Percentiles rank a stretch among this genome's conserved stretches.
These are phyloP conservation scores for Drosophila miranda DNA, from an alignment of 1,140 invertebrate species.

Conservation along the genomic window DNA sequence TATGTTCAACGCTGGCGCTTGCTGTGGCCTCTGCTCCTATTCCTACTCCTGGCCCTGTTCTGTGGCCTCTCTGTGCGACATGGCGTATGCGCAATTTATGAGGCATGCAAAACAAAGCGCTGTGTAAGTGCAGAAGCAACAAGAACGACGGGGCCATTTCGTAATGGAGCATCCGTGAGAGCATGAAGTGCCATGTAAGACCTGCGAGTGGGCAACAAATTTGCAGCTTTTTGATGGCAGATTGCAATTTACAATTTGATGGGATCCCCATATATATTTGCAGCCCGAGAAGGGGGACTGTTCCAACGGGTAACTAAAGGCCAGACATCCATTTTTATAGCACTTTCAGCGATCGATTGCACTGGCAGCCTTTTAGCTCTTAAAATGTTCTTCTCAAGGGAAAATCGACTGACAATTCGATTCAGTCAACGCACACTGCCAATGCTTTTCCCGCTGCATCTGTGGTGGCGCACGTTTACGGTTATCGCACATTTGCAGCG, in stretches of 20 bases:
- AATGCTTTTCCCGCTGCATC: neutral
- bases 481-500: slow-evolving; percentile 68
- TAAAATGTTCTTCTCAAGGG: slow-evolving; percentile 12
- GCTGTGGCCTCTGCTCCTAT: slow-evolving; percentile 1
- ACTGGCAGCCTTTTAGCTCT: slow-evolving; percentile 6
- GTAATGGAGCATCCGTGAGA: slow-evolving; percentile 28
- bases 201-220: slow-evolving; percentile 24
- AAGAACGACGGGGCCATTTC: slow-evolving; percentile 32
- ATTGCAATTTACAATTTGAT: slow-evolving; percentile 16
- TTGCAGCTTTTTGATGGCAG: slow-evolving; percentile 15
- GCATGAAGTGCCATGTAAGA: slow-evolving; percentile 16
- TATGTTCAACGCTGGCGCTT: neutral
- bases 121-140: slow-evolving; percentile 35
- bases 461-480: slow-evolving; percentile 10
- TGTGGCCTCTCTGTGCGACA: slow-evolving; percentile 42
- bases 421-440: neutral
- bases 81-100: slow-evolving; percentile 79
- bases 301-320: too few species aligned
- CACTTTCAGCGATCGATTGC: too few species aligned
- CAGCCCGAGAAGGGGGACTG: too few species aligned
- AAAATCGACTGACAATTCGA: neutral
- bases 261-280: slow-evolving; percentile 13
- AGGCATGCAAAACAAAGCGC: slow-evolving; percentile 67
- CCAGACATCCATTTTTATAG: too few species aligned
- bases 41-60: neutral